Evolutionary conservation across 1,140 invertebrate species (phyloP).

Genomic region (Macrocentrus cingulum): DNA sequence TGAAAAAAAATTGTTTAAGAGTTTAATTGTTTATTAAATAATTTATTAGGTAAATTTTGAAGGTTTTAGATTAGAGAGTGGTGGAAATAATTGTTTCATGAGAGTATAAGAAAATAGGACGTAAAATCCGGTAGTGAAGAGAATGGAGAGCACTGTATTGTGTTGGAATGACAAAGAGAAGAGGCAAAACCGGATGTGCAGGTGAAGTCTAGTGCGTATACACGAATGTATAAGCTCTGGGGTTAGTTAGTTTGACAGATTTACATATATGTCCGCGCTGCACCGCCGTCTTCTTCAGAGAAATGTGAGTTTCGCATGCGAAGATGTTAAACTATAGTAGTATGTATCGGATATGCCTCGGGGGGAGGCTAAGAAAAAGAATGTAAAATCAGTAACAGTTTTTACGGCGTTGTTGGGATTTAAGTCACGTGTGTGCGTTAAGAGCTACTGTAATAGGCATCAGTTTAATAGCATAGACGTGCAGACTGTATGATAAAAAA

Average conservation of each 20-base stretch:
- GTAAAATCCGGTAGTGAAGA: slow-evolving; percentile 3
- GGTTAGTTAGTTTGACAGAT: not conserved
- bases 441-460: too few species aligned
- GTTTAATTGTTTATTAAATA: too few species aligned
- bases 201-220: slow-evolving; percentile 40
- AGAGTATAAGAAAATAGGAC: not conserved
- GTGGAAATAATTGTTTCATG: not conserved
- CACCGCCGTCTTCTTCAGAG: not conserved
- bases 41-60: too few species aligned
- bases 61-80: too few species aligned
- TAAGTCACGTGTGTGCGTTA: too few species aligned
- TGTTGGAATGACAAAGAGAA: slow-evolving; percentile 1
- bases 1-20: too few species aligned
- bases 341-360: too few species aligned
- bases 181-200: slow-evolving; percentile 49
- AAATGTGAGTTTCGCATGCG: not conserved
- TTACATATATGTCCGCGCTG: not conserved
- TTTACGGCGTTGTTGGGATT: too few species aligned
- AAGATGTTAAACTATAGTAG: too few species aligned
- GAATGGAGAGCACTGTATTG: not conserved
- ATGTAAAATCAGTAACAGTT: too few species aligned
- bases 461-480: too few species aligned
- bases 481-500: not conserved
- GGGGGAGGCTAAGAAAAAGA: too few species aligned
- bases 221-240: slow-evolving; percentile 1